Base-by-base conservation (phyloP, 2,113 vertebrate species). In the Chloropsis cyanopogon region DNA sequence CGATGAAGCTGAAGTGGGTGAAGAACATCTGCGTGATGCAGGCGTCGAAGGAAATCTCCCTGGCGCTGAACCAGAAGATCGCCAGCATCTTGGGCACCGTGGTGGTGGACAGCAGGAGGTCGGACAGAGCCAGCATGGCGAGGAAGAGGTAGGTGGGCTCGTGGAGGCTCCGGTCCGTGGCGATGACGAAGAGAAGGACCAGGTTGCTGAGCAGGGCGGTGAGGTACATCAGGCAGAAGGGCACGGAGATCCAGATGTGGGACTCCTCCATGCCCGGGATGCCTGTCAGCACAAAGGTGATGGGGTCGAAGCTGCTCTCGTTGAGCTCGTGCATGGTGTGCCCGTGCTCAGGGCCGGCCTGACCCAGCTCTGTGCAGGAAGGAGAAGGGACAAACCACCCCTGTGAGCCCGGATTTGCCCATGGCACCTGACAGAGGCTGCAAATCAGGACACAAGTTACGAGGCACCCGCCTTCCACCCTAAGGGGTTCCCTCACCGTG, bases 1-100 rank as follows among this genome's bases (percentile, higher is more conserved):
- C 82, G 0, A 96, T 97, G 91, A 97, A 98, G 77, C 95, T 96
- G 94, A 97, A 97, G 12, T 98, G 97, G 12, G 97, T 97, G 72
- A 97, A 97, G 91, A 98, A 97, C 97, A 98, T 98, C 94, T 98
- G 98, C 1, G 93, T 95, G 8, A 98, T 0, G 79, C 97, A 98
- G 63, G 94, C 97, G 0, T 98, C 95, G 0, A 98, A 98, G 37
- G 90, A 96, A 1, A 97, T 97, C 42, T 97, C 91, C 52, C 95
- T 91, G 75, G 94, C 92, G 0, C 91, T 53, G 46, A 97, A 97
- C 97, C 97, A 97, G 83, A 98, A 97, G 84, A 97, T 90, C 0
- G 95, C 86, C 95, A 98, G 76, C 96, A 97, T 97, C 28, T 97
- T 97, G 29, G 97, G 98, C 78, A 98, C 93, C 0, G 96, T 97